Evolutionary conservation across 2,888 invertebrate species (phyloP), one percentile per base, ranked within the genome.

Genomic region (Drosophila ustulata): DNA sequence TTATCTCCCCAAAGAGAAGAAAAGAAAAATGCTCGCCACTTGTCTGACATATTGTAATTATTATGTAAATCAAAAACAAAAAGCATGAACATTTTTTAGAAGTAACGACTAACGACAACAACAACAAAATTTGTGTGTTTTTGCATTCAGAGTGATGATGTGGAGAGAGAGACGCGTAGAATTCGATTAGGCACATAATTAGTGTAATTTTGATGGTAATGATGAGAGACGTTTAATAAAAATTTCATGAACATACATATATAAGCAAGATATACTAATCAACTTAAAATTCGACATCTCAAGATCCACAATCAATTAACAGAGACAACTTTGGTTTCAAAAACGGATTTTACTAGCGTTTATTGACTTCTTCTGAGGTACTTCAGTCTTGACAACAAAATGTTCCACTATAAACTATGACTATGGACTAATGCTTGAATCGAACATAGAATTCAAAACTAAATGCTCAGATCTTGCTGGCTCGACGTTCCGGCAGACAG

Each of bases 301-400:
- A 30, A 30, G 30, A 6, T 7, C 7, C 7, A 2, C 5, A 1
- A 30, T 30, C 5, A 18, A 18, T 18, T 18, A 18, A 30, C 28
- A 4, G 2, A 28, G 4, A 7, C 6, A 6, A 30, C 7, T 4
- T 63, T 62, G 62, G 68, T 85, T 80, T 85, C 70, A 80, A 82
- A 88, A 83, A 80, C 75, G 53, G 37, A 55, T 67, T 82, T 82
- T 71, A 78, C 72, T 88, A 75, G 73, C 70, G 77, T 88, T 89
- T 84, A 88, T 90, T 88, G 89, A 88, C 90, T 88, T 89, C 83
- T 78, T 88, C 80, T 78, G 85, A 89, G 88, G 88, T 90, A 90
- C 82, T 83, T 88, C 88, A 88, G 90, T 90, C 88, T 90, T 88
- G 69, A 82, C 88, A 88, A 89, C 81, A 82, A 80, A 82, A 78